Evolutionary conservation across 2,797 vertebrate genomes (phyloP).

Genomic region (Dromococcyx pavoninus): DNA sequence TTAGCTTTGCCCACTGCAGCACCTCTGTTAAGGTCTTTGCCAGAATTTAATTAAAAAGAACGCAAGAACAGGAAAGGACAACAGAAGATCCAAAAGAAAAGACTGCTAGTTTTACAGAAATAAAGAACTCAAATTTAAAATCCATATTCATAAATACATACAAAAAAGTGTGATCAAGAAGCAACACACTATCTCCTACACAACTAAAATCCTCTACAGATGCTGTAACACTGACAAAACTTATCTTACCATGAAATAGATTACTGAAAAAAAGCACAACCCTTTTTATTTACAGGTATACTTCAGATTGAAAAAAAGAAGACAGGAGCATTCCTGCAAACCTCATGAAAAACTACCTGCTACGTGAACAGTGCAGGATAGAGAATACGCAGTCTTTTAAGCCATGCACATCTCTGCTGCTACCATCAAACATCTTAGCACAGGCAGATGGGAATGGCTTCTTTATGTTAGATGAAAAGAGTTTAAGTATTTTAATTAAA

Average conservation of each 20-base stretch:
- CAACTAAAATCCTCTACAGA: background rate
- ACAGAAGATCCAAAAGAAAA: background rate
- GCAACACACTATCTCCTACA: background rate
- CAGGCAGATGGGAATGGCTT: background rate
- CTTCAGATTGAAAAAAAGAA: background rate
- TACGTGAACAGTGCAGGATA: background rate
- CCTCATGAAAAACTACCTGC: background rate
- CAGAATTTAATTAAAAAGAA: slow-evolving; percentile 37
- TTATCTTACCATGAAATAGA: background rate
- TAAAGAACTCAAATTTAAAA: background rate
- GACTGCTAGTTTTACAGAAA: background rate
- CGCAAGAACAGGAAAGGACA: background rate
- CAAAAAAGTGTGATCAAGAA: background rate
- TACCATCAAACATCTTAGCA: background rate
- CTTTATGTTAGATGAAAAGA: background rate
- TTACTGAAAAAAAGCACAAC: background rate
- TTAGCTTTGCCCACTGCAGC: slow-evolving; percentile 11
- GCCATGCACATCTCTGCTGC: slow-evolving; percentile 15
- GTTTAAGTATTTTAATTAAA: slow-evolving; percentile 4
- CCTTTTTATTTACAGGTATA: background rate
- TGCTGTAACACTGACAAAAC: background rate
- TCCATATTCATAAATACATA: background rate
- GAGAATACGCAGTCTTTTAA: background rate
- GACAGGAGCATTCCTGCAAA: background rate
- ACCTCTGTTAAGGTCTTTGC: slow-evolving; percentile 1